Evolutionary conservation across 2,888 invertebrate genomes (phyloP), one percentile per base, ranked within the genome.

Genomic region (Scelioninae gen. 2): DNA sequence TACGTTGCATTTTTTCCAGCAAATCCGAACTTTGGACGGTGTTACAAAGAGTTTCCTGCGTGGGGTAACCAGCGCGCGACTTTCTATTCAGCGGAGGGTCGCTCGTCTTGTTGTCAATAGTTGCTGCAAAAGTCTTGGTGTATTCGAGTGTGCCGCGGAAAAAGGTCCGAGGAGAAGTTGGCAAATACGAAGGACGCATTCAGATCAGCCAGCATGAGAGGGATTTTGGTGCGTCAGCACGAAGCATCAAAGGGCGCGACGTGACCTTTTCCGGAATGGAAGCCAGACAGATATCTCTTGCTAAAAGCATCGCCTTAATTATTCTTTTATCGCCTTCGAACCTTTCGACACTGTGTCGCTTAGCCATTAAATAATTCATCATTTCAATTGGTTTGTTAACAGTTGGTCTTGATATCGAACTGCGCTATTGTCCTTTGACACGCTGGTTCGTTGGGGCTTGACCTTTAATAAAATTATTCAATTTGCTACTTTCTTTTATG

Each of bases 141-240:
- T 70, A 61, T 76, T 73, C 57, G 67, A 71, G 63, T 68, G 76
- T 48, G 73, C 16, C 55, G 75, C 48, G 61, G 41, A 67, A 70
- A 69, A 70, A 73, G 63, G 45, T 64, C 52, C 55, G 73, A 18
- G 52, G 55, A 76, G 71, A 41, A 69, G 74, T 76, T 70, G 78
- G 78, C 77, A 78, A 79, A 80, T 81, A 84, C 83, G 81, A 77
- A 76, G 79, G 79, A 81, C 80, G 83, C 81, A 84, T 84, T 84
- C 82, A 83, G 83, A 84, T 82, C 80, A 81, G 79, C 72, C 71
- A 64, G 43, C 52, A 55, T 73, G 74, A 75, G 79, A 80, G 79
- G 78, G 78, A 77, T 77, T 75, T 65, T 69, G 77, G 74, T 78
- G 80, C 79, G 81, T 83, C 81, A 81, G 81, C 81, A 79, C 71